phyloP scores from a whole-genome alignment of 2,888 invertebrate species.

The Girardia tigrina region DNA sequence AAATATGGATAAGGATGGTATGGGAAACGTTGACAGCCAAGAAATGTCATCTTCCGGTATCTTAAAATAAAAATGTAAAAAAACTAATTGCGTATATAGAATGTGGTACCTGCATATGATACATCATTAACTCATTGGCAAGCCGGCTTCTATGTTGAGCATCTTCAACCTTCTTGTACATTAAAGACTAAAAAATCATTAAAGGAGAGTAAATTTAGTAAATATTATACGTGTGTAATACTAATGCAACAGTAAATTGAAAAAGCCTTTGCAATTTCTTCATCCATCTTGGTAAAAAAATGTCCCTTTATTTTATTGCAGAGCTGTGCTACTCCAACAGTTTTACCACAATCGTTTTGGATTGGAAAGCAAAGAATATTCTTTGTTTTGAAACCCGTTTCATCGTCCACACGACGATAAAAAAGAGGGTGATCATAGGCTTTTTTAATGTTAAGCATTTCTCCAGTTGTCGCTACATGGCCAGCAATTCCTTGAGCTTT shows the following conservation, averaged over 20 bases:
- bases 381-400: conserved; percentile 63
- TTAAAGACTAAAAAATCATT: conserved; percentile 47
- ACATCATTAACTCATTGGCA: conserved; percentile 68
- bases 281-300: conserved; percentile 63
- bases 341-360: conserved; percentile 57
- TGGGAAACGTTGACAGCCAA: conserved; percentile 36
- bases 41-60: conserved; percentile 16
- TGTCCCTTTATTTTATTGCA: conserved; percentile 61
- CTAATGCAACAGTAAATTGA: conserved; percentile 68
- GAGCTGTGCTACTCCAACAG: conserved; percentile 62
- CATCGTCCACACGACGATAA: conserved; percentile 62
- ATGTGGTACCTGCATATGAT: conserved; percentile 52
- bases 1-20: conserved; percentile 44
- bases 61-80: background rate
- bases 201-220: no score
- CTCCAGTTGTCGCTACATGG: conserved; percentile 61
- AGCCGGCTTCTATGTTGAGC: conserved; percentile 64
- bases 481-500: conserved; percentile 61
- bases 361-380: conserved; percentile 73
- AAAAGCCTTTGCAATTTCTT: conserved; percentile 64
- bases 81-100: background rate
- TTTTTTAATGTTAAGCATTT: conserved; percentile 39
- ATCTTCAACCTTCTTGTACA: conserved; percentile 64
- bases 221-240: conserved; percentile 60
- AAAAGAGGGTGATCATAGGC: conserved; percentile 64